Evolutionary conservation across 2,113 vertebrate genomes (phyloP).

Genomic region (Nothoprocta pentlandii): DNA sequence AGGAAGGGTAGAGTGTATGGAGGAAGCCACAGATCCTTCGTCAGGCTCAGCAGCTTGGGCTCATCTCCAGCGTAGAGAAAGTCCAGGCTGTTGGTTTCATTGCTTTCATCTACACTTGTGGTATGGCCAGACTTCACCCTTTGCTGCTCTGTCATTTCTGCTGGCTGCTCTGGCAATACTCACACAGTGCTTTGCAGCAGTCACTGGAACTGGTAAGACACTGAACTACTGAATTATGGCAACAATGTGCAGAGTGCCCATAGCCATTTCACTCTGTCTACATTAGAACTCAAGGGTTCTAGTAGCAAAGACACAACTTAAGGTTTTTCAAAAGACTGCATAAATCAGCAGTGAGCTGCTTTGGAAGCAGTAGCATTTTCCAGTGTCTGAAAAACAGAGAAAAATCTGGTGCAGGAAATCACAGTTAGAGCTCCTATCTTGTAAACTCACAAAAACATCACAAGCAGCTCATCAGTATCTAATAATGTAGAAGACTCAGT

Average conservation of each 20-base stretch:
- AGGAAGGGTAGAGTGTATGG: conserved; percentile 14
- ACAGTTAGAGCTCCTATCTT: background rate
- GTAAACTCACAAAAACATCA: background rate
- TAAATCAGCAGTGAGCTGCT: background rate
- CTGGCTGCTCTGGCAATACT: background rate
- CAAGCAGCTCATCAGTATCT: background rate
- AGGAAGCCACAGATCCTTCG: conserved; percentile 45
- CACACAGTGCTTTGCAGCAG: background rate
- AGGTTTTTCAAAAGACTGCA: background rate
- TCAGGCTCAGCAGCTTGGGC: background rate
- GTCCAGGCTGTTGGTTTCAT: background rate
- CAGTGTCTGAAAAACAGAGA: background rate
- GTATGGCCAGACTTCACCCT: background rate
- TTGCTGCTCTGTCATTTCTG: background rate
- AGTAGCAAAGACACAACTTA: background rate
- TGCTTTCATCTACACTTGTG: background rate
- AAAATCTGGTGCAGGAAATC: background rate
- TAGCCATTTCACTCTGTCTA: background rate
- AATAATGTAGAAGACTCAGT: background rate
- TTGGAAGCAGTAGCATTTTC: background rate
- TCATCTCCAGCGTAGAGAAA: conserved; percentile 6
- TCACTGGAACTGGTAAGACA: background rate
- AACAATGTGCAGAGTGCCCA: background rate
- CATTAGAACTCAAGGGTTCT: background rate
- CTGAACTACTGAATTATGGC: background rate